Percentiles rank a stretch among this genome's conserved stretches.
Evolutionary conservation across 30 jellyfish, hydroid and myxozoan genomes (phyloP).

Genomic region (Pseudorhiza aurosa): DNA sequence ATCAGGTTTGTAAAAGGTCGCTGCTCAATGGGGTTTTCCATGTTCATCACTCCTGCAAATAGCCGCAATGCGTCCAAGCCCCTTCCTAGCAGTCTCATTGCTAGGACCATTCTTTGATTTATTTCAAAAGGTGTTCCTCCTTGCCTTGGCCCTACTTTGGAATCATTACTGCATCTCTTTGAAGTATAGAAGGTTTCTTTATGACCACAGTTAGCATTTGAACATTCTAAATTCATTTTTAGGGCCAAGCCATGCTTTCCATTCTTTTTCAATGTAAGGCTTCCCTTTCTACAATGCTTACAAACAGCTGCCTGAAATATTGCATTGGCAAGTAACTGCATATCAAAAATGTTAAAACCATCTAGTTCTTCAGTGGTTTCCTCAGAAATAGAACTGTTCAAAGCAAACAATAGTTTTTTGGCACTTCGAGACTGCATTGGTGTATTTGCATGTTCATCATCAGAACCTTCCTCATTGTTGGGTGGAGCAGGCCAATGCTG

Average conservation of each 20-base stretch:
- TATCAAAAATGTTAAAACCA: not conserved
- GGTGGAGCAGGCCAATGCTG: not conserved
- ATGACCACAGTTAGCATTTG: not conserved
- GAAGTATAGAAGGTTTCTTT: not conserved
- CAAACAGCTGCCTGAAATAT: conserved; percentile 9
- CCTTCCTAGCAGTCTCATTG: conserved; percentile 20
- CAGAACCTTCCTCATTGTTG: not conserved
- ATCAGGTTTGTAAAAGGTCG: not conserved
- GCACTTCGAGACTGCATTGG: conserved; percentile 6
- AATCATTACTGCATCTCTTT: not conserved
- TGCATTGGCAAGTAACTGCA: not conserved
- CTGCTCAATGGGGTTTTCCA: conserved; percentile 4
- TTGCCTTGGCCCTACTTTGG: conserved; percentile 4
- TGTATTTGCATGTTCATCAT: not conserved
- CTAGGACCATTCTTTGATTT: conserved; percentile 9
- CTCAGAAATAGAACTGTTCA: not conserved
- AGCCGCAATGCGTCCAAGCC: not conserved
- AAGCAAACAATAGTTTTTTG: not conserved
- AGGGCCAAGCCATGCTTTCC: conserved; percentile 15
- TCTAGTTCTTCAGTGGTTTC: not conserved
- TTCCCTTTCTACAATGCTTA: conserved; percentile 5
- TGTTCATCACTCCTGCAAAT: conserved; percentile 9
- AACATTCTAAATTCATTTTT: not conserved
- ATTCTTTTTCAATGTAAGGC: not conserved
- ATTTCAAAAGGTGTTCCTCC: conserved; percentile 27